Evolutionary conservation across 2,888 invertebrate species (phyloP), one percentile per base, ranked within the genome.

Genomic region (Eupithecia inturbata): DNA sequence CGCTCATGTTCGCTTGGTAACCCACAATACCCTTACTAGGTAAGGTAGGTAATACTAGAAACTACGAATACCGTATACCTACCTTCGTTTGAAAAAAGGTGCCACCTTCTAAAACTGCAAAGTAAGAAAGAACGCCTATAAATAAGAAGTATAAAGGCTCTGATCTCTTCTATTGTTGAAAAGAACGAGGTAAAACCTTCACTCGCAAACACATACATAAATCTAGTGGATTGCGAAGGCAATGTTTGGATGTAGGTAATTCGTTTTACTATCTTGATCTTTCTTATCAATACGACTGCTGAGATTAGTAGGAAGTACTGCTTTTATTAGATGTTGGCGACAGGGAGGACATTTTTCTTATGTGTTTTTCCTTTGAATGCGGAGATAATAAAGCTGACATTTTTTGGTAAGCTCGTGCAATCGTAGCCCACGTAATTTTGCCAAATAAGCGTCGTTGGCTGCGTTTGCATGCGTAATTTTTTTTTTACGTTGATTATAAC

Each of bases 231-330:
- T 70, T 39, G 64, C 70, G 53, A 14, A 49, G 49, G 45, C 31
- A 70, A 36, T 75, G 70, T 75, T 72, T 68, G 63, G 31, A 53
- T 3, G n/a, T 36, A 36, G 60, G 64, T 70, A 80, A 77, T 80
- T 71, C 70, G 76, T 75, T 79, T 79, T 72, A 74, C 60, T 78
- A 72, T 76, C 75, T 67, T 71, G 66, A 76, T 76, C 39, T 69
- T 67, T 73, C 77, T 70, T 75, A 75, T 75, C 75, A 72, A 75
- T 72, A 72, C 69, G 57, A 68, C 70, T 75, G 45, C 63, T 53
- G 22, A 64, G 64, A 69, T 73, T 66, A 67, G 63, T 71, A 68
- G 49, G 22, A 66, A 12, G 66, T 64, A 41, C 49, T 33, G 14
- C 33, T 33, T 68, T 68, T 68, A 53, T 67, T 67, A 19, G 41